Base-by-base conservation (phyloP, 92 coral and sea anemone genomes). In the Palythoa grandiflora region DNA sequence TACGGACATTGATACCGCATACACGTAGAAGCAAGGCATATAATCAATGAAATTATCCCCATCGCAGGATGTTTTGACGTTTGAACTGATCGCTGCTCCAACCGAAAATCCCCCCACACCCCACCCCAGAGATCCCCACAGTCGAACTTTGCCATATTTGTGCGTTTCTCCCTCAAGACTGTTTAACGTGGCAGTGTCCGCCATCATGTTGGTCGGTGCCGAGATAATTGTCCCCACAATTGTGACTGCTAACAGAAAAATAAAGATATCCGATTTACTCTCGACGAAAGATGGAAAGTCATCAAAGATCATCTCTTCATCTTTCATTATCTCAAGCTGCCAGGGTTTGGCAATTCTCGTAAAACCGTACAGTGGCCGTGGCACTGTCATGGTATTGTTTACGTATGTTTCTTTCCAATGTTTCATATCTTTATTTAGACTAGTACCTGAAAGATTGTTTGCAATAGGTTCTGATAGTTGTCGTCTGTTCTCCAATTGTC, bases 51-150 rank as follows among this genome's bases (percentile, higher is more conserved):
- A 88, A 50, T 79, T 88, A 50, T 91, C 95, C 3, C 98, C 99
- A 59, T 92, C 92, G 60, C 94, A 89, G n/a, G 92, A 68, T 10
- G 91, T 89, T 73, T 80, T 83, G 37, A 89, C 83, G 83, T 92
- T 95, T 17, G 96, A 86, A 87, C 98, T 97, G 47, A 95, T 93
- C 1, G 98, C 95, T 48, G 98, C 94, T 3, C 99, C 99, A 19
- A 97, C 97, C 9, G 94, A 92, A 80, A 97, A 97, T 14, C 98
- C 98, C 14, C 98, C 99, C 51, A 97, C 87, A 0, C 99, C 99
- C 95, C 98, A 95, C 17, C 99, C 99, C 37, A 95, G 89, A 19
- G 99, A 97, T 16, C 99, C 99, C 98, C 98, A 97, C 74, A 97
- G 91, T 7, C 99, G 91, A 50, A 95, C 94, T 66, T 89, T 76